Evolutionary conservation across 2,797 vertebrate genomes (phyloP), one percentile per base, ranked within the genome.

Genomic region (Spizella passerina): DNA sequence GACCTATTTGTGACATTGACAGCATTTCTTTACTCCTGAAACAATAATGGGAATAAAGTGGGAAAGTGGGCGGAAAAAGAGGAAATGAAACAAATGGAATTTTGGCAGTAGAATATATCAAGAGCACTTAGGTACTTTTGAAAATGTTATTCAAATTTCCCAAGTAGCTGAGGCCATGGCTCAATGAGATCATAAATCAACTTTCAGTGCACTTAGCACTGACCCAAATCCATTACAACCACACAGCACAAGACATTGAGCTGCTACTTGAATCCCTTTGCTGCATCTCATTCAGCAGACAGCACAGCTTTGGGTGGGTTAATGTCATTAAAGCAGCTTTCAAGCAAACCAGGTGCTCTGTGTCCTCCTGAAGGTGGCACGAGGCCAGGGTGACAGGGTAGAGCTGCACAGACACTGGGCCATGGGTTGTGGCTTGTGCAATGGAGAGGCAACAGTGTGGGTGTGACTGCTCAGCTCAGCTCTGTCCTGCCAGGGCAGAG

Each of bases 71-170:
- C 80, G 41, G 64, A 68, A 86, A 88, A 88, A 71, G 56, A 88
- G 71, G 81, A 95, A 93, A 82, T 71, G 5, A 84, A 94, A 81
- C 53, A 84, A 94, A 91, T 93, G 76, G 79, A 76, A 57, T 88
- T 93, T 91, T 94, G 93, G 50, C 87, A 94, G 68, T 44, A 63
- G 86, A 84, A 65, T 82, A 38, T 61, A 57, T 92, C 76, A 91
- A 49, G 60, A 95, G 16, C 50, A 68, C 88, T 91, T 93, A 84
- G 78, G 75, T 90, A 70, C 69, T 82, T 70, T 43, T 94, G 82
- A 52, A 86, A 85, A 85, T 49, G 24, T 73, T 92, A 56, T 61
- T 90, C 86, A 66, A 0, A 72, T 92, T 93, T 93, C 64, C 49
- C 30, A 82, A 86, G 73, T 49, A 93, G 83, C 53, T 27, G 46